A percentile compares a stretch with the other conserved stretches of the same genome.
phyloP scores from a whole-genome alignment of 1,140 invertebrate species.

The Megalopta genalis region DNA sequence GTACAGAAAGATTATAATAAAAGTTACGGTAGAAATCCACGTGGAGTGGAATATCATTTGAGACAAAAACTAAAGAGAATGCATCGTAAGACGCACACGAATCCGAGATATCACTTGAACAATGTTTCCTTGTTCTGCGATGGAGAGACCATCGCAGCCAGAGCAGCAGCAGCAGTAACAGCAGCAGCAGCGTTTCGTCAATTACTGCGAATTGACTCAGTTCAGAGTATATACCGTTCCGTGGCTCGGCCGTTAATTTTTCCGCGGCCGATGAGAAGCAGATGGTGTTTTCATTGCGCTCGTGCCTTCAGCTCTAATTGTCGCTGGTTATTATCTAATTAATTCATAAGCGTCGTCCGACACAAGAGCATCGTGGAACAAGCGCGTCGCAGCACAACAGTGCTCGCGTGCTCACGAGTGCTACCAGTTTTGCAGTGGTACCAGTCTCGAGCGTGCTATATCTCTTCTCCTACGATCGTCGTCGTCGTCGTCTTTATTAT shows the following conservation, averaged over 20 bases:
- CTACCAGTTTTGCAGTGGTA: not conserved
- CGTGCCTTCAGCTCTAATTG: constrained; percentile 64
- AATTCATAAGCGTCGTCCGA: constrained; percentile 68
- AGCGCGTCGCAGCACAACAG: constrained; percentile 22
- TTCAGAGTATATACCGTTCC: not conserved
- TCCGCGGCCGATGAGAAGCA: constrained; percentile 67
- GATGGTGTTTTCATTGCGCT: constrained; percentile 68
- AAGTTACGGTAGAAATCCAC: too few species aligned
- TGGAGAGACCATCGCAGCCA: too few species aligned
- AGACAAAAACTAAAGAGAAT: too few species aligned
- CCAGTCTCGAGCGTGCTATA: not conserved
- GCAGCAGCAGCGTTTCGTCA: constrained; percentile 1
- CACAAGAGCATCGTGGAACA: constrained; percentile 40
- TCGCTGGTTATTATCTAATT: constrained; percentile 72
- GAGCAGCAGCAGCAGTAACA: too few species aligned
- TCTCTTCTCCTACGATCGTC: not conserved
- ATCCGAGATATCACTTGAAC: not conserved
- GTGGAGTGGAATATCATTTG: too few species aligned
- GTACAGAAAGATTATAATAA: too few species aligned
- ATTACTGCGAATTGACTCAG: constrained; percentile 7
- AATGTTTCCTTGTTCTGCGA: not conserved
- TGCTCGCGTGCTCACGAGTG: constrained; percentile 40
- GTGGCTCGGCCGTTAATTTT: constrained; percentile 45
- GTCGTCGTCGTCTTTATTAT: not conserved
- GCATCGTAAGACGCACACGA: not conserved